phyloP scores from a whole-genome alignment of 1,140 invertebrate genomes.

The Eumeta japonica region DNA sequence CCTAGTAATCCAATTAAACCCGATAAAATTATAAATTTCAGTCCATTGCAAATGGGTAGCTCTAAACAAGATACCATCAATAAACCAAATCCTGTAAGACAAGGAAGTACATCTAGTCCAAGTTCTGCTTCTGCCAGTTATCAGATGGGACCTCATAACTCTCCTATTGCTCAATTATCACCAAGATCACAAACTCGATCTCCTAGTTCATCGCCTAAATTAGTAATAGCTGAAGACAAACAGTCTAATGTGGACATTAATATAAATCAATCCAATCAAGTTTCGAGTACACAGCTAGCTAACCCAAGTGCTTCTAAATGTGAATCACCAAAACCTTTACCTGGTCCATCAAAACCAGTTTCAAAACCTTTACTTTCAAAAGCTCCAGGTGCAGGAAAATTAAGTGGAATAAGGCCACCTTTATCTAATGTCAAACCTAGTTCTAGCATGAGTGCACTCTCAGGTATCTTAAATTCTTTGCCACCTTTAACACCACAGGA shows the following conservation, averaged over 20 bases:
- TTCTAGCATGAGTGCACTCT: constrained; percentile 21
- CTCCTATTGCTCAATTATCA: constrained; percentile 30
- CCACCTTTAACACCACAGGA: constrained; percentile 29
- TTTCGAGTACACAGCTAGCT: constrained; percentile 38
- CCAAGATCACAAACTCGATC: constrained; percentile 51
- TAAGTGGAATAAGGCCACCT: constrained; percentile 29
- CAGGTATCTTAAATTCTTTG: constrained; percentile 29
- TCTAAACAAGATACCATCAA: constrained; percentile 24
- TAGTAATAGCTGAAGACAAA: constrained; percentile 54
- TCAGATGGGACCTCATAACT: constrained; percentile 22
- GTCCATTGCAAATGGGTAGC: constrained; percentile 15
- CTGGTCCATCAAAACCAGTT: constrained; percentile 33
- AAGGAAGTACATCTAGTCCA: constrained; percentile 17
- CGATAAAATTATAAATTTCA: constrained; percentile 24
- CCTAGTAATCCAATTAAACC: constrained; percentile 32
- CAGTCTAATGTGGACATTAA: constrained; percentile 29
- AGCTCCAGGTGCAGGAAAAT: constrained; percentile 28
- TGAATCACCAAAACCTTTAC: constrained; percentile 29
- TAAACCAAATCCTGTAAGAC: constrained; percentile 27
- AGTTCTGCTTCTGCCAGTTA: constrained; percentile 26
- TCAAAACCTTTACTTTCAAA: constrained; percentile 34
- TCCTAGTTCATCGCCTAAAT: constrained; percentile 54
- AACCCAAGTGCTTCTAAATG: constrained; percentile 26
- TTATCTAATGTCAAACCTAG: constrained; percentile 25
- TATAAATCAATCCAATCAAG: constrained; percentile 43